phyloP scores from a whole-genome alignment of 1,140 invertebrate genomes.

The Dolichoris vasculosae region DNA sequence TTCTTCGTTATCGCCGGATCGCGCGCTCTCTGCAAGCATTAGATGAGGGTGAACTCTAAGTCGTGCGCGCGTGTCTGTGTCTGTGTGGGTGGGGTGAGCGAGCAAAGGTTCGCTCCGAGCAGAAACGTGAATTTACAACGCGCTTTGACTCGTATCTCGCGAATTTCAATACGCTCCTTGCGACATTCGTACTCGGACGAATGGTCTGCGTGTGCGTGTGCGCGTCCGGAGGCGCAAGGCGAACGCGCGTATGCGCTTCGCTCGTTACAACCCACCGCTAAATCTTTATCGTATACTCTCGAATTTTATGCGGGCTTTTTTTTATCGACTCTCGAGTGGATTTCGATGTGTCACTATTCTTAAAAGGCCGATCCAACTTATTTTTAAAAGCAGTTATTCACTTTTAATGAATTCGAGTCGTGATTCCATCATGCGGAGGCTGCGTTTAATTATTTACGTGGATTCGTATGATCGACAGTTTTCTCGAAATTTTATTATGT shows the following conservation, averaged over 20 bases:
- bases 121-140: slow-evolving; percentile 36
- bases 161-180: slow-evolving; percentile 39
- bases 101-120: background rate
- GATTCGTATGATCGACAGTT: too few species aligned
- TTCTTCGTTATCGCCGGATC: slow-evolving; percentile 47
- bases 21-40: background rate
- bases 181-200: background rate
- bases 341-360: background rate
- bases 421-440: too few species aligned
- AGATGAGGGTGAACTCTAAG: background rate
- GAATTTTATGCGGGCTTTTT: background rate
- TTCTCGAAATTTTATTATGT: too few species aligned
- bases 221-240: too few species aligned
- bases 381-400: background rate
- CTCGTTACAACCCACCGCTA: background rate
- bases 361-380: background rate
- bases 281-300: slow-evolving; percentile 17
- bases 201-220: too few species aligned
- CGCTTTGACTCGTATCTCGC: slow-evolving; percentile 12
- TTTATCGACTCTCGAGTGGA: background rate
- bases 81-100: too few species aligned
- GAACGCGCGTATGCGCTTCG: background rate
- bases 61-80: background rate
- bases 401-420: background rate
- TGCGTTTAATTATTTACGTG: too few species aligned